Conservation (phyloP, 2,113 vertebrate genomes). For the Pipa parva region DNA sequence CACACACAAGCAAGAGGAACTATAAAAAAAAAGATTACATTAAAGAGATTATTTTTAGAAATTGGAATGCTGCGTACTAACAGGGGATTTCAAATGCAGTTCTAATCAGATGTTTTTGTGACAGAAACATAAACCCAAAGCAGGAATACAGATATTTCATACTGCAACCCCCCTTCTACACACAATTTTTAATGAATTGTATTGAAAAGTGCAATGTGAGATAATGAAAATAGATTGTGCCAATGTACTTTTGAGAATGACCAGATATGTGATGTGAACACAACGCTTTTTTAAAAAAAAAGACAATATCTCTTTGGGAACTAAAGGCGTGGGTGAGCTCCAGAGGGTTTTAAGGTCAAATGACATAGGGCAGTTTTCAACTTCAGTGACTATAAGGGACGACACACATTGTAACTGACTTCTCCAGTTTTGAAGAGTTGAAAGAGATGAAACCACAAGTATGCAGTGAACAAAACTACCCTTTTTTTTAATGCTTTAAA, state of each 20-base stretch:
- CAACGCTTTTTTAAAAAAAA: constrained; percentile 31
- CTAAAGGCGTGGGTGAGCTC: constrained; percentile 45
- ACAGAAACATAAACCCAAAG: constrained; percentile 39
- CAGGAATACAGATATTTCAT: constrained; percentile 7
- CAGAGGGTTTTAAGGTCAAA: constrained; percentile 40
- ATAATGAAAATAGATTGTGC: constrained; percentile 44
- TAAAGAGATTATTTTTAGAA: background rate
- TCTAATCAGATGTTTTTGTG: constrained; percentile 45
- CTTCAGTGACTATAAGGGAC: constrained; percentile 46
- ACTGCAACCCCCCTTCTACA: constrained; percentile 40
- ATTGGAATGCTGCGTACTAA: background rate
- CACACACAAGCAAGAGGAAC: background rate
- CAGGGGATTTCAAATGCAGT: constrained; percentile 34
- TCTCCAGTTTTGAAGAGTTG: constrained; percentile 47
- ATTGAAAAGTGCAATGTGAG: constrained; percentile 28
- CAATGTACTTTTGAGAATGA: constrained; percentile 46
- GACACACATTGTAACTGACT: constrained; percentile 53
- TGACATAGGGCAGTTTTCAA: constrained; percentile 47
- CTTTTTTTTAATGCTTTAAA: constrained; percentile 44
- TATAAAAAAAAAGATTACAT: background rate
- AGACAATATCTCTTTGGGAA: constrained; percentile 43
- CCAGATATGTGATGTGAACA: constrained; percentile 45
- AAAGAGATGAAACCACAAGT: constrained; percentile 52
- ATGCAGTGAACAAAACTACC: constrained; percentile 35
- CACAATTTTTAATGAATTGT: constrained; percentile 16